Percentiles rank a stretch among this genome's conserved stretches.
Conservation (phyloP, 2,797 vertebrate genomes). For the Novumbra hubbsi region DNA sequence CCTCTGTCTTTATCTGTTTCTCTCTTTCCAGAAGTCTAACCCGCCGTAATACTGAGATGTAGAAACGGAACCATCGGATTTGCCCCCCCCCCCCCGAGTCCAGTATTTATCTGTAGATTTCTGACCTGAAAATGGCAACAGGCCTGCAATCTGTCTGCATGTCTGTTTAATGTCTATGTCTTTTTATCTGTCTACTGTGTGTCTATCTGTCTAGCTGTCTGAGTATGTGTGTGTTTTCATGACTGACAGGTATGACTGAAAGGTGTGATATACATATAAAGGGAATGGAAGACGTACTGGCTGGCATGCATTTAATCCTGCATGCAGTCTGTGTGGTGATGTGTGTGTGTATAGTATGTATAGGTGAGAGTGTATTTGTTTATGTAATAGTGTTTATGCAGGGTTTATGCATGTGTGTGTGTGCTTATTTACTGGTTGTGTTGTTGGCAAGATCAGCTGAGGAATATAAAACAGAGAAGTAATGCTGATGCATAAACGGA, state of each 20-base stretch:
- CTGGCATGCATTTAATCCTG: no score
- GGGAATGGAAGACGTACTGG: no score
- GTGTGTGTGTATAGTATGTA: conserved; percentile 1
- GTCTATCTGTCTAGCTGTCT: no score
- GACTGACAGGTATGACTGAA: no score
- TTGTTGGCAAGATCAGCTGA: no score
- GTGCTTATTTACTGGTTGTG: no score
- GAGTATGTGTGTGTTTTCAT: conserved; percentile 4
- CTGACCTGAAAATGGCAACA: conserved; percentile 22
- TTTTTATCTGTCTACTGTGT: no score
- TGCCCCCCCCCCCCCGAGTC: neutral
- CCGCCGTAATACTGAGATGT: no score
- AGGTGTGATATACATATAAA: no score
- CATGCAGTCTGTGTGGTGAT: neutral
- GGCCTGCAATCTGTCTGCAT: neutral
- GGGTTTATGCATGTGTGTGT: conserved; percentile 15
- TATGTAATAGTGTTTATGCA: conserved; percentile 10
- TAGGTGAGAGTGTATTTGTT: neutral
- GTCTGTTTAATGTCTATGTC: no score
- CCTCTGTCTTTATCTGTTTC: conserved; percentile 1
- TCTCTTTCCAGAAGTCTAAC: neutral
- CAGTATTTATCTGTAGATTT: conserved; percentile 34
- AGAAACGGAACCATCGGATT: conserved; percentile 17
- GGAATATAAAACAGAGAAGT: no score
- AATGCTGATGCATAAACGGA: no score